phyloP scores from a whole-genome alignment of 1,140 invertebrate genomes.

The Drosophila willistoni region DNA sequence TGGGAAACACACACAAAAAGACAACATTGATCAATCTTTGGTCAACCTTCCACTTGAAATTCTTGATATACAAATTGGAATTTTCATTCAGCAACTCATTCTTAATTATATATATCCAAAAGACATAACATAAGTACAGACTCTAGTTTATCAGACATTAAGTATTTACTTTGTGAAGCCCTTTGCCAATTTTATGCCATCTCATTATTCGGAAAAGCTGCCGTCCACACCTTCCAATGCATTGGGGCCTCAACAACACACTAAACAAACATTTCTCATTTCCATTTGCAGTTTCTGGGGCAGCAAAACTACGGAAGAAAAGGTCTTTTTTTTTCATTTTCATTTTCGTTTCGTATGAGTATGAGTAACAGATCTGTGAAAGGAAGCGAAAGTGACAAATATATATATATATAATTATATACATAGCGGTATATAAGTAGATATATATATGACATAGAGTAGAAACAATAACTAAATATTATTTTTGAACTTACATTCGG shows the following conservation, averaged over 20 bases:
- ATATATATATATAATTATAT: neutral
- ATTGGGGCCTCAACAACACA: constrained; percentile 15
- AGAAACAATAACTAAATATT: neutral
- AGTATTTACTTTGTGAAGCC: constrained; percentile 1
- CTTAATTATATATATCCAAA: neutral
- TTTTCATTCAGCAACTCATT: neutral
- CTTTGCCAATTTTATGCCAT: constrained; percentile 19
- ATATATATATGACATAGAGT: neutral
- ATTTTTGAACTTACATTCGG: too few species aligned
- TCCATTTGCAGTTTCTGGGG: constrained; percentile 23
- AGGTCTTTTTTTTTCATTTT: constrained; percentile 6
- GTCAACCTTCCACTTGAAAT: too few species aligned
- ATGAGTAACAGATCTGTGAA: constrained; percentile 10
- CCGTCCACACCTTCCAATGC: neutral
- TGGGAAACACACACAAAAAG: neutral
- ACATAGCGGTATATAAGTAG: neutral
- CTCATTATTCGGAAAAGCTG: constrained; percentile 9
- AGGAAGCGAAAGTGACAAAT: constrained; percentile 39
- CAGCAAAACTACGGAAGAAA: constrained; percentile 42
- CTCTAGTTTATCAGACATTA: neutral
- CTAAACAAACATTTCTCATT: constrained; percentile 12
- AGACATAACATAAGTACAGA: neutral
- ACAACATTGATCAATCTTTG: too few species aligned
- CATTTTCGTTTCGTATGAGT: neutral
- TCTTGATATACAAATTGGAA: too few species aligned